Base-by-base conservation (phyloP, 2,113 vertebrate genomes). In the Erythrocercus mccallii region DNA sequence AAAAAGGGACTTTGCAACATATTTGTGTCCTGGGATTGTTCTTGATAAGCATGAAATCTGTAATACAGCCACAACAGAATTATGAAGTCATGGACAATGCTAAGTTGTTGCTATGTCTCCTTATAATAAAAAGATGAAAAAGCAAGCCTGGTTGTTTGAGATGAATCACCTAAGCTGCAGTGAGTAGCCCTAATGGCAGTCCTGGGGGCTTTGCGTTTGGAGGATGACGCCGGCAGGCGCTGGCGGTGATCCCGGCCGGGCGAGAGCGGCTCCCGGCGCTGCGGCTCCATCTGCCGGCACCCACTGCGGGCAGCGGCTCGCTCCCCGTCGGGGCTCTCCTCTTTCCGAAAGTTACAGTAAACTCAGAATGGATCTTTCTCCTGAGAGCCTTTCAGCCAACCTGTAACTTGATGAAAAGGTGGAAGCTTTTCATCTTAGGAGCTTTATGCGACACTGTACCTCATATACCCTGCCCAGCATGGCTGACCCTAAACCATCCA, bases 211-310 rank as follows among this genome's bases (percentile, higher is more conserved):
- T 4, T 21, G 70, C 23, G 77, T 4, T 4, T 5, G 5, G 24
- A 15, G 80, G 69, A 5, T 6, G 1, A 5, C 27, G 51, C 11
- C 3, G 2, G 27, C 2, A 9, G 66, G 37, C 18, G 27, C 2
- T 7, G 66, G 37, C 18, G 6, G 31, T 0, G 9, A 2, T 30
- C 3, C n/a, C 4, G 37, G 3, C 3, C 25, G 12, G 47, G 25
- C 38, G 15, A 50, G 40, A 33, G 40, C 56, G 35, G 57, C 44
- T 66, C 37, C 68, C 38, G 69, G 70, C 15, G 64, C 33, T 31
- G 86, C 17, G 84, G 93, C 84, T 44, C 96, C 97, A 94, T 38
- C 96, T 97, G 30, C 85, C 47, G 96, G 88, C 8, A 6, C 20
- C 8, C 56, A 3, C 7, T 4, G 53, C 35, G 25, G 13, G 35